Evolutionary conservation across 2,888 invertebrate genomes (phyloP).

Genomic region (Agapostemon virescens): DNA sequence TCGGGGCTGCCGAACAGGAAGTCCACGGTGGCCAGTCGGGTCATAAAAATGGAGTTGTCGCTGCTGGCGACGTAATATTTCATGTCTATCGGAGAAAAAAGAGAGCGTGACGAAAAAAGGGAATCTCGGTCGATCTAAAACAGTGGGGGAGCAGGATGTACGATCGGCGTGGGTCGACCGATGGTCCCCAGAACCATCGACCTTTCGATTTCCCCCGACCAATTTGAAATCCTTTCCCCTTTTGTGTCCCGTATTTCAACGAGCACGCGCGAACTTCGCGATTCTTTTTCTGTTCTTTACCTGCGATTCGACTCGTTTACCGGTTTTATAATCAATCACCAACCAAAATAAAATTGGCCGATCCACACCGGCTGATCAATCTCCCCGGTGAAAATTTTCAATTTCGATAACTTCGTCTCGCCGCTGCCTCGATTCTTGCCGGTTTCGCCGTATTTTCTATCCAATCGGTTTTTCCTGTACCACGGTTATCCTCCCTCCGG

Average conservation of each 20-base stretch:
- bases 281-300: constrained; percentile 45
- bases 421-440: not conserved
- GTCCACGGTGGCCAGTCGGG: constrained; percentile 51
- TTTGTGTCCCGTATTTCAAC: constrained; percentile 46
- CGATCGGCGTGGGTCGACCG: not conserved
- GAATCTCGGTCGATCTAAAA: constrained; percentile 36
- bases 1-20: constrained; percentile 63
- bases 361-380: constrained; percentile 30
- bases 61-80: constrained; percentile 71
- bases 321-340: constrained; percentile 41
- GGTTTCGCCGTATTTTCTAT: not conserved
- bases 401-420: constrained; percentile 38
- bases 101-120: constrained; percentile 19
- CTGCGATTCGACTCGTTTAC: constrained; percentile 34
- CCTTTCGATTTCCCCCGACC: constrained; percentile 49
- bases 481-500: not conserved
- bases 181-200: constrained; percentile 28
- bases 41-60: constrained; percentile 71
- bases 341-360: constrained; percentile 35
- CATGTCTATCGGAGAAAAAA: constrained; percentile 48
- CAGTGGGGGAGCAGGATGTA: constrained; percentile 27
- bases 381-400: constrained; percentile 40
- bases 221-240: constrained; percentile 32
- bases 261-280: not conserved
- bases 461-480: not conserved